phyloP scores from a whole-genome alignment of 2,888 invertebrate genomes.

The Synanthedon formicaeformis region DNA sequence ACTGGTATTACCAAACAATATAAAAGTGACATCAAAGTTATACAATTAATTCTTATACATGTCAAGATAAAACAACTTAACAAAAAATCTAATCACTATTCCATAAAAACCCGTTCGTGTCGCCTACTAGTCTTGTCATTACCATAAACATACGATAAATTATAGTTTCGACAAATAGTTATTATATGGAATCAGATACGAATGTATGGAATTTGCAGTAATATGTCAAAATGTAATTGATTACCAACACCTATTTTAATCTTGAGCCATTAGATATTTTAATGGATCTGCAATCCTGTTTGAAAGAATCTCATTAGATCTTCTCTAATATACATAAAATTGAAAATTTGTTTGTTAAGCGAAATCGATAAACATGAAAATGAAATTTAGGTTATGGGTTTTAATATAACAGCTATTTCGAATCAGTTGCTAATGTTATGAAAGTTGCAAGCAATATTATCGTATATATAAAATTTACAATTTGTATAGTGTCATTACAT shows the following conservation, averaged over 20 bases:
- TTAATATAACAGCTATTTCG: too few relatives aligned
- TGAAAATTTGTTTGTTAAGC: too few relatives aligned
- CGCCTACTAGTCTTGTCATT: slow-evolving; percentile 49
- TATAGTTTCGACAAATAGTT: slow-evolving; percentile 62
- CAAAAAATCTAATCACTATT: slow-evolving; percentile 56
- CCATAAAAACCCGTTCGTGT: slow-evolving; percentile 48
- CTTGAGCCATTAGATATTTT: slow-evolving; percentile 15
- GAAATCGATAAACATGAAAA: too few relatives aligned
- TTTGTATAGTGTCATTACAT: too few relatives aligned
- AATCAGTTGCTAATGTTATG: too few relatives aligned
- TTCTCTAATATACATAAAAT: too few relatives aligned
- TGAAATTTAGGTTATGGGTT: too few relatives aligned
- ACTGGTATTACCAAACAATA: too few relatives aligned
- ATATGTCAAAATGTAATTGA: slow-evolving; percentile 44
- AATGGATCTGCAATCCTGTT: slow-evolving; percentile 11
- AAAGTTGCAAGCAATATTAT: too few relatives aligned
- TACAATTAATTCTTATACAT: slow-evolving; percentile 10
- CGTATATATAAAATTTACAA: too few relatives aligned
- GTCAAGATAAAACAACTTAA: slow-evolving; percentile 35
- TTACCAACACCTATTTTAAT: slow-evolving; percentile 32
- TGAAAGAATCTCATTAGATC: background rate
- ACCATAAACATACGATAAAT: slow-evolving; percentile 54
- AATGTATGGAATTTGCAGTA: slow-evolving; percentile 39
- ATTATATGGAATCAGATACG: slow-evolving; percentile 37
- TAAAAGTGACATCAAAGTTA: too few relatives aligned